Evolutionary conservation across 2,888 invertebrate species (phyloP), one percentile per base, ranked within the genome.

Genomic region (Diaprepes abbreviatus): DNA sequence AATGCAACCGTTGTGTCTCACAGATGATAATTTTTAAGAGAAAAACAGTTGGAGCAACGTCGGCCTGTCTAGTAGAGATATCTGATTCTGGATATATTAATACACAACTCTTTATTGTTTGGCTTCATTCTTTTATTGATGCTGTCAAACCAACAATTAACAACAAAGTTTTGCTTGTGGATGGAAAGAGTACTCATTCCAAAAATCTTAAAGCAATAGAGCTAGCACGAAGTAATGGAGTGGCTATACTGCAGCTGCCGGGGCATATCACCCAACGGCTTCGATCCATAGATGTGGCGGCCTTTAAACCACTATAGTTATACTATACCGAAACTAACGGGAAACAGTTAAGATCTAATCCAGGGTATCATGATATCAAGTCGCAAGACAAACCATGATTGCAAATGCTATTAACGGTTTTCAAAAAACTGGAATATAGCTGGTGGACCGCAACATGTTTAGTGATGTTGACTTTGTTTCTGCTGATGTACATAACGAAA

Each of bases 31-130:
- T 54, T 33, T 63, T 54, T 21, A 50, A 63, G 24, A 12, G 38
- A 50, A 63, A 54, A 63, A 52, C 35, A 63, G 36, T 35, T 63
- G 63, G 52, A 14, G 63, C 63, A 10, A 52, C 50, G 9, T 21
- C 63, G 4, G 63, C 33, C 24, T 36, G 54, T 16, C 21, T 35
- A 14, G 54, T 63, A 16, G 63, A 63, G 21, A 63, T 58, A 33
- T 63, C 54, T n/a, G 54, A 57, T 14, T 33, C 63, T 17, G 63
- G 48, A 28, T 60, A 60, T 33, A 60, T 60, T 50, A 60, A 60
- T 24, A 21, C 50, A 31, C 4, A 60, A 28, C 45, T 60, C 3
- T 60, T 60, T 60, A 24, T 43, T 21, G 52, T n/a, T 10, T 50
- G 59, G 59, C 28, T 28, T 3, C 28, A 28, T 4, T 3, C 28